These are phyloP conservation scores for Saccostrea cuccullata DNA, from an alignment of 1,140 invertebrate genomes.

Conservation along the genomic window DNA sequence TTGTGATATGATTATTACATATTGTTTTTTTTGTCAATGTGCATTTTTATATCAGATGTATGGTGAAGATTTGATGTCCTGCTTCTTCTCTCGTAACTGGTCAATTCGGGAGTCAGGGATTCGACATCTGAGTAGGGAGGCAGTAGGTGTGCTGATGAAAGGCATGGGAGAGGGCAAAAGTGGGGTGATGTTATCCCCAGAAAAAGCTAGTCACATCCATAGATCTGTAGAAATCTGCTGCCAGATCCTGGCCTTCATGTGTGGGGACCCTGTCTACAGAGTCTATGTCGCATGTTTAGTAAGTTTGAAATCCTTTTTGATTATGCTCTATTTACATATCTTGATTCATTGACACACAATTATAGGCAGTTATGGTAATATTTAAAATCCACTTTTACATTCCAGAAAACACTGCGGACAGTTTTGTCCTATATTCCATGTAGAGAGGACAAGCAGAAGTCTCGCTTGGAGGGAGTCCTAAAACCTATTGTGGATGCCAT, in stretches of 20 bases:
- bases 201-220: conserved; percentile 65
- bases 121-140: conserved; percentile 75
- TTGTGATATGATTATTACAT: neutral
- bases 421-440: conserved; percentile 77
- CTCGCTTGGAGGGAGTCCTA: conserved; percentile 74
- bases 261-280: conserved; percentile 80
- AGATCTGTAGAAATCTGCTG: conserved; percentile 75
- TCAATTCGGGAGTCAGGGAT: conserved; percentile 78
- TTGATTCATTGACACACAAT: no score
- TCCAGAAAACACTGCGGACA: conserved; percentile 77
- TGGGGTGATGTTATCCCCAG: conserved; percentile 67
- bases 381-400: conserved; percentile 7
- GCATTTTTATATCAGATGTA: conserved; percentile 68
- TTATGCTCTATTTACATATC: no score
- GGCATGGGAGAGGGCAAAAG: conserved; percentile 69
- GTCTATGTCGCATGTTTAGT: conserved; percentile 79
- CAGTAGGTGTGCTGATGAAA: conserved; percentile 68
- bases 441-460: conserved; percentile 71
- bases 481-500: conserved; percentile 78
- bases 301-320: conserved; percentile 58
- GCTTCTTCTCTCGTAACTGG: conserved; percentile 79
- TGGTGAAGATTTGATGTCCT: conserved; percentile 77
- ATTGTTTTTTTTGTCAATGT: neutral
- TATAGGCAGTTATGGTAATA: no score
- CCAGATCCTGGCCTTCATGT: conserved; percentile 78